Evolutionary conservation across 2,888 invertebrate species (phyloP).

Genomic region (Dasysyrphus albostriatus): DNA sequence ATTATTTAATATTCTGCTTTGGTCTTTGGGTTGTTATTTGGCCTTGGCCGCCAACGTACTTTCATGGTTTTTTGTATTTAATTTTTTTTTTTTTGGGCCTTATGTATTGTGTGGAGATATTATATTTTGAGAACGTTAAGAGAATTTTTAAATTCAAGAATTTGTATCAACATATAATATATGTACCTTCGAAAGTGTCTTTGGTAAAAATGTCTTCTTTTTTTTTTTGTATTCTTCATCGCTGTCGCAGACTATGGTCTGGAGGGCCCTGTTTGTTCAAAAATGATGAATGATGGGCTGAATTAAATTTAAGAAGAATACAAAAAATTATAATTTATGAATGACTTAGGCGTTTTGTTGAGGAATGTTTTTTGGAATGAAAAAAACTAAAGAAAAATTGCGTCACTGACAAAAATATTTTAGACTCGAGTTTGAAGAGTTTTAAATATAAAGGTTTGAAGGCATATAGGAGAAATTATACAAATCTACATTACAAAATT

Average conservation of each 20-base stretch:
- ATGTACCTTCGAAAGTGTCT: conserved; percentile 24
- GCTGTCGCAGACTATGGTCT: background rate
- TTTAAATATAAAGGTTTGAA: no score
- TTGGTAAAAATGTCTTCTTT: conserved; percentile 21
- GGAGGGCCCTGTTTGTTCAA: background rate
- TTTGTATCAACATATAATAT: background rate
- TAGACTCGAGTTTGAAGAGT: background rate
- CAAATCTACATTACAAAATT: no score
- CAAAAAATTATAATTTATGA: conserved; percentile 7
- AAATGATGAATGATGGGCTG: conserved; percentile 36
- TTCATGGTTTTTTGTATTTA: conserved; percentile 21
- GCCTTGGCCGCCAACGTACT: conserved; percentile 69
- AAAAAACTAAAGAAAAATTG: background rate
- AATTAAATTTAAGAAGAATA: conserved; percentile 6
- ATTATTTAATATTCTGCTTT: conserved; percentile 72
- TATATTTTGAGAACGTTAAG: conserved; percentile 47
- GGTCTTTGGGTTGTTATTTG: conserved; percentile 68
- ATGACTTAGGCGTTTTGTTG: background rate
- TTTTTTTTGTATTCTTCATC: background rate
- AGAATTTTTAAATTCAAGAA: conserved; percentile 55
- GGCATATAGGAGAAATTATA: no score
- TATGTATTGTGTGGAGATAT: background rate
- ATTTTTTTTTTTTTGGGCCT: conserved; percentile 4
- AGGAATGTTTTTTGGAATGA: background rate
- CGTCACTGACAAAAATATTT: background rate